Percentiles rank a stretch among this genome's conserved stretches.
These are phyloP conservation scores for Theonella swinhoei DNA, from an alignment of 37 sponge, comb jelly and placozoan genomes.

Conservation along the genomic window DNA sequence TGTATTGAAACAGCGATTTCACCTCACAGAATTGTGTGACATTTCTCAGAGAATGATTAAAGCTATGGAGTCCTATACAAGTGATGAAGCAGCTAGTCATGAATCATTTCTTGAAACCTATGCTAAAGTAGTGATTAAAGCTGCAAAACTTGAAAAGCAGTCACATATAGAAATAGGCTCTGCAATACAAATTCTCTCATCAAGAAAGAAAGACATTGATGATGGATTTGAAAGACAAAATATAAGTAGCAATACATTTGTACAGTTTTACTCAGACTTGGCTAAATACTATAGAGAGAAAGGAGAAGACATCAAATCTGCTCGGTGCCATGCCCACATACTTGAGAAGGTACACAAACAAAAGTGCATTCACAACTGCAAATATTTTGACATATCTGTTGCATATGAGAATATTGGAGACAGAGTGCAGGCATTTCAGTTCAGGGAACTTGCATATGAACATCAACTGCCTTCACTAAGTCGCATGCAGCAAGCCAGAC, in stretches of 20 bases:
- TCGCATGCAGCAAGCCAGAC: neutral
- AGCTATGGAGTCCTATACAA: neutral
- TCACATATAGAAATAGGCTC: too few species aligned
- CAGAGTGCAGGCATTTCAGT: neutral
- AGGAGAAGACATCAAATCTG: neutral
- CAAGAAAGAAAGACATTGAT: neutral
- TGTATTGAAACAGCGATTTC: neutral
- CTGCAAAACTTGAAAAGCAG: neutral
- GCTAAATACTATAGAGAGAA: neutral
- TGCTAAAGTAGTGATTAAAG: neutral
- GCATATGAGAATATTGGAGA: neutral
- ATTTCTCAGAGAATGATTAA: neutral
- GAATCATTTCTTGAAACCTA: neutral
- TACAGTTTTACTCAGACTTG: neutral
- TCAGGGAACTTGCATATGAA: neutral
- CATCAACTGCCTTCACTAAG: neutral
- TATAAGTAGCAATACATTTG: neutral
- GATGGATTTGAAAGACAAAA: neutral
- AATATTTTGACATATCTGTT: neutral
- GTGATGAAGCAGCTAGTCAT: neutral
- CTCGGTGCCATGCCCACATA: neutral
- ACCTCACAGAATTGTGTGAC: neutral
- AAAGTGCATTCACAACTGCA: neutral
- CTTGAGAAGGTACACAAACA: neutral
- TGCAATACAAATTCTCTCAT: neutral